Evolutionary conservation across 2,888 invertebrate genomes (phyloP), one percentile per base, ranked within the genome.

Genomic region (Drosophila paracracens): DNA sequence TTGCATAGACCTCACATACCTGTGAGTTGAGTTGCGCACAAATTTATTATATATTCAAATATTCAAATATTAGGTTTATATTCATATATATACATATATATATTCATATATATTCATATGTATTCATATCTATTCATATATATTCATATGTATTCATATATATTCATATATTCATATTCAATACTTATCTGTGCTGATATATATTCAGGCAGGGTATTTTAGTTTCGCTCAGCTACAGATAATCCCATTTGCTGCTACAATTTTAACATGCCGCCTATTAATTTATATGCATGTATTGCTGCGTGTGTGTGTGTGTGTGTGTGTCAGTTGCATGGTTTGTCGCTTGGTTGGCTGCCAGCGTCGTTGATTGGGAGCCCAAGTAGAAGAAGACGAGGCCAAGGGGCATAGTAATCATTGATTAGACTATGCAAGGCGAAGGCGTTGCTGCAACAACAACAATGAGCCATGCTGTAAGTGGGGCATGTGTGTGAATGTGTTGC

Each of bases 351-450:
- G 31, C 43, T 33, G 60, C 63, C 57, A 76, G 80, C 78, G 65
- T 68, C 68, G 72, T 76, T 80, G 78, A 81, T 79, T 79, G 72
- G 69, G 81, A 69, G 72, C 61, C 53, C 21, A 57, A 68, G 68
- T 69, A 51, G 67, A 67, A 67, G 78, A 70, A 69, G 78, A 67
- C 52, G 58, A 70, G 71, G 70, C 76, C 70, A 72, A 62, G 79
- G 79, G 82, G 74, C 79, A 79, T 51, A 64, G 70, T 75, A 87
- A 77, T 81, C 88, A 79, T 84, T 88, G 83, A 88, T 83, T 83
- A 84, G 80, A 79, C 74, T 63, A 31, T 38, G 38, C 67, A 50
- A 74, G 74, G 64, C 83, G 82, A 82, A 72, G 81, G 79, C 82
- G 70, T 82, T 76, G 67, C 62, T 60, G 21, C 13, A 43, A 16